These are phyloP conservation scores for Actinia equina DNA, from an alignment of 64 coral and sea anemone species.

Conservation along the genomic window DNA sequence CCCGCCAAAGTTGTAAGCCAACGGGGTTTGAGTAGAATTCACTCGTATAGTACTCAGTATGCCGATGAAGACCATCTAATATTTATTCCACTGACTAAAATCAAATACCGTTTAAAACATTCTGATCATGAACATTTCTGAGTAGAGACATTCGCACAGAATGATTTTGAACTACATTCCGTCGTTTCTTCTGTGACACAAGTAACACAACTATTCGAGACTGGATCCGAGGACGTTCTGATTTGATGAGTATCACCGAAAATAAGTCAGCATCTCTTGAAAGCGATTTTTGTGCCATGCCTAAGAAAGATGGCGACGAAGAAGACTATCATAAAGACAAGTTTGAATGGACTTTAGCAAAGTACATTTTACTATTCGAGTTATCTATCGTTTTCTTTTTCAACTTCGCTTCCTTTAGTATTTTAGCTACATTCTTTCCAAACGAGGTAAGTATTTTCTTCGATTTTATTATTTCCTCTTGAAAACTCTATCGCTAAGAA, in stretches of 20 bases:
- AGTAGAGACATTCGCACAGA: background rate
- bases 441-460: slow-evolving; percentile 12
- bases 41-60: background rate
- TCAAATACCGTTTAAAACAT: background rate
- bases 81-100: background rate
- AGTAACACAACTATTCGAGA: background rate
- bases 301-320: background rate
- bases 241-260: background rate
- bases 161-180: background rate
- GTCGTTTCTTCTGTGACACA: background rate
- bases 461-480: too few relatives aligned
- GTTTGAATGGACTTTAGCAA: background rate
- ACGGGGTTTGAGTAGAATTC: background rate
- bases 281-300: background rate
- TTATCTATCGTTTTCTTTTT: slow-evolving; percentile 7
- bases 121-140: background rate
- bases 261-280: background rate
- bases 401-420: slow-evolving; percentile 30
- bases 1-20: background rate
- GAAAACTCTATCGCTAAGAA: too few relatives aligned
- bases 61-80: background rate
- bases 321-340: background rate
- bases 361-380: background rate
- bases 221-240: too few relatives aligned
- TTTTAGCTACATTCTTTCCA: slow-evolving; percentile 22